Base-by-base conservation (phyloP, 2,888 invertebrate genomes). In the Andrena bicolor region DNA sequence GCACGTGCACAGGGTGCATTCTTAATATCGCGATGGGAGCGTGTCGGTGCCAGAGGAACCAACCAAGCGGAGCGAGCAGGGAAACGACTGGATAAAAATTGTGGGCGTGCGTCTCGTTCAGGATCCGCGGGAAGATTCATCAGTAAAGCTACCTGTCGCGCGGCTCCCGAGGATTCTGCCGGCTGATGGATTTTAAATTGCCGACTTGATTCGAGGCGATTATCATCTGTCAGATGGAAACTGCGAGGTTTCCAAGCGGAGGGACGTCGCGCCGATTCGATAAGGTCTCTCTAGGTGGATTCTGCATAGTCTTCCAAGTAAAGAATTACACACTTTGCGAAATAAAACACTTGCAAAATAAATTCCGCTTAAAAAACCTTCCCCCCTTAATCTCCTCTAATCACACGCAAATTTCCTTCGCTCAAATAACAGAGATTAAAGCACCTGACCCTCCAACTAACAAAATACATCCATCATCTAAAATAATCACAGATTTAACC, bases 1-100 rank as follows among this genome's bases (percentile, higher is more conserved):
- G 69, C 53, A 73, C 75, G 65, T 65, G 60, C 64, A 77, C 80
- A 66, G 80, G 76, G 86, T 86, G 83, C 60, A 86, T 86, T 86
- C 86, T 83, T 85, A 83, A 85, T 80, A 56, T 64, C 73, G 28
- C 35, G 64, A 32, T 16, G 13, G 20, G 60, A 70, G 48, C 48
- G 60, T 60, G 60, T 30, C 20, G 20, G 13, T 28, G 48, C 28
- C 28, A 70, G 32, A 35, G 35, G n/a, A 48, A 41, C 13, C 13
- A 41, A 3, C 20, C 20, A 20, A 23, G 8, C 23, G 41, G n/a
- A 41, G 35, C 8, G 2, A 20, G 13, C 13, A 16, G 30, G 26
- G 23, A 20, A 63, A 41, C 41, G 60, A n/a, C 10, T 16, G n/a
- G 10, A 56, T 56, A 56, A 26, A 56, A 56, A 56, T 53, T 20